These are phyloP conservation scores for Cyrtorhinus lividipennis DNA, from an alignment of 1,140 invertebrate genomes.

Conservation along the genomic window DNA sequence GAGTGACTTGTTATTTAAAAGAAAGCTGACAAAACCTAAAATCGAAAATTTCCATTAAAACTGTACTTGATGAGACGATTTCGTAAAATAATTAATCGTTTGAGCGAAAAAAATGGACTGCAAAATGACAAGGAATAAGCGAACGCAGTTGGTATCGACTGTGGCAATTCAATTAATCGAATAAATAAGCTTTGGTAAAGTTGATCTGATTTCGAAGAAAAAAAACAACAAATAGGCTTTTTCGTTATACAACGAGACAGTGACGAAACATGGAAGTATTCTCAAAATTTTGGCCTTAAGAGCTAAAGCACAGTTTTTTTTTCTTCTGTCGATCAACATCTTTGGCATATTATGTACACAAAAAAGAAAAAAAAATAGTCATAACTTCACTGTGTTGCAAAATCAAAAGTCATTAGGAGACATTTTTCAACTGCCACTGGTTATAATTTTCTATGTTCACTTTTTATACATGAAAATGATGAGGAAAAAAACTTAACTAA, in stretches of 20 bases:
- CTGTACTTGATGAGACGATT: too few species aligned
- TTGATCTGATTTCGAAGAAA: neutral
- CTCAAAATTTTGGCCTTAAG: neutral
- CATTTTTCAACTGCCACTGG: neutral
- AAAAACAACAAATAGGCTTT: neutral
- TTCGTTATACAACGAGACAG: neutral
- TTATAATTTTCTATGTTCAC: neutral
- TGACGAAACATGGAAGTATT: neutral
- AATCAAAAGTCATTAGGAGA: too few species aligned
- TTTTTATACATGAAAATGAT: slow-evolving; percentile 11
- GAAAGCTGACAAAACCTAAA: too few species aligned
- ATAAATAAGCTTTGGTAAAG: slow-evolving; percentile 2
- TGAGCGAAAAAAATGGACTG: neutral
- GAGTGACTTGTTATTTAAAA: too few species aligned
- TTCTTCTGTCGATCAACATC: slow-evolving; percentile 5
- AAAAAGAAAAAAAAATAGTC: too few species aligned
- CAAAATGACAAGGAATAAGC: neutral
- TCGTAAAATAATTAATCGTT: too few species aligned
- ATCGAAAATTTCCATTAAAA: too few species aligned
- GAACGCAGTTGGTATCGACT: neutral
- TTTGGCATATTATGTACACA: slow-evolving; percentile 19
- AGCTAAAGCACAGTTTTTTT: neutral
- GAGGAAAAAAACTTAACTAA: slow-evolving; percentile 12
- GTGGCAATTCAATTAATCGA: neutral
- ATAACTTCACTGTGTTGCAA: too few species aligned